Conservation (phyloP, 2,888 invertebrate genomes). For the Scaptomyza cyrtandrae region DNA sequence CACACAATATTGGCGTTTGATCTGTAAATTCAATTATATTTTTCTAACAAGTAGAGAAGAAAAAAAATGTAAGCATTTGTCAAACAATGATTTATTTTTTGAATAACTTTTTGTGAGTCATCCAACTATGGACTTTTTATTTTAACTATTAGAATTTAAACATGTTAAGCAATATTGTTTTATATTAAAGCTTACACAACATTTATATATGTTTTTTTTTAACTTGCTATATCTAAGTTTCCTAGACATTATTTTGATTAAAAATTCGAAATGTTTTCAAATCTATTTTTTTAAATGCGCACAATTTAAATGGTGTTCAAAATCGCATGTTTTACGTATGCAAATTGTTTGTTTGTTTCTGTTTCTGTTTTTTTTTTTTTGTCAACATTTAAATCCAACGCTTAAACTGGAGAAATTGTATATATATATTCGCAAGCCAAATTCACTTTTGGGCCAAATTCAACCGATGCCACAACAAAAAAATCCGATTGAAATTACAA, state of each 20-base stretch:
- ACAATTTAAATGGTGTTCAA: background rate
- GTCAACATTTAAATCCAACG: constrained; percentile 9
- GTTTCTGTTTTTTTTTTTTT: too few species aligned
- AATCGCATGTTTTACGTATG: background rate
- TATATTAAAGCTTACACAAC: background rate
- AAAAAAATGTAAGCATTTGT: background rate
- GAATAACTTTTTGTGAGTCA: background rate
- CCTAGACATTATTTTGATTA: background rate
- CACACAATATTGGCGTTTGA: constrained; percentile 37
- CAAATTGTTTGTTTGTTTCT: background rate
- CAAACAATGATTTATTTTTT: background rate
- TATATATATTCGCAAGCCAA: background rate
- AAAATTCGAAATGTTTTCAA: background rate
- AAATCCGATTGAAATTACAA: constrained; percentile 19
- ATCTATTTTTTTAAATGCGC: background rate
- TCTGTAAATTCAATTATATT: constrained; percentile 43
- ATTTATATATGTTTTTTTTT: background rate
- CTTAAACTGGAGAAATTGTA: background rate
- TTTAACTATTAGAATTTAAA: background rate
- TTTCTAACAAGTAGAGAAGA: background rate
- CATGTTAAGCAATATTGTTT: background rate
- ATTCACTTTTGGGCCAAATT: constrained; percentile 7
- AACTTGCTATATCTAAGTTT: background rate
- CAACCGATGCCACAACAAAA: constrained; percentile 6
- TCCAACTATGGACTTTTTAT: background rate